phyloP scores from a whole-genome alignment of 1,140 invertebrate species.

The Cyclargus thomasi region DNA sequence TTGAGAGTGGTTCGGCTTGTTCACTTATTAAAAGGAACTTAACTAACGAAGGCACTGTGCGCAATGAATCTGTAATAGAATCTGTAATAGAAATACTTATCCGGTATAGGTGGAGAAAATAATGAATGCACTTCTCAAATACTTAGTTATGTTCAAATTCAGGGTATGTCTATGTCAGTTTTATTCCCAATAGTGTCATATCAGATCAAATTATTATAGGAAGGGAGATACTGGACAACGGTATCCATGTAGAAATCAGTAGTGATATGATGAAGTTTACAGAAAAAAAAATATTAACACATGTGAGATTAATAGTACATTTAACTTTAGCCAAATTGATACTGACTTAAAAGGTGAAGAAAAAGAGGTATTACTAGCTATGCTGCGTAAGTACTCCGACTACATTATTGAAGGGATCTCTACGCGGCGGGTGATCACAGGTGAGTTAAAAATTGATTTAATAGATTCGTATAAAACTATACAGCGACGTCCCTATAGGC shows the following conservation, averaged over 20 bases:
- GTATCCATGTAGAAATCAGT: slow-evolving; percentile 22
- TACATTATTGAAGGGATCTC: slow-evolving; percentile 24
- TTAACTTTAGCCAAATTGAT: slow-evolving; percentile 22
- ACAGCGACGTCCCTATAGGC: slow-evolving; percentile 22
- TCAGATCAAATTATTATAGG: slow-evolving; percentile 27
- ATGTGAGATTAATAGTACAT: not conserved
- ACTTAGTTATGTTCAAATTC: slow-evolving; percentile 19
- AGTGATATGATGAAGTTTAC: slow-evolving; percentile 21
- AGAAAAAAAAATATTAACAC: slow-evolving; percentile 15
- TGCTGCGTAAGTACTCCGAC: slow-evolving; percentile 19
- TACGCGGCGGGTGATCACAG: slow-evolving; percentile 10
- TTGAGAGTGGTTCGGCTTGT: not conserved
- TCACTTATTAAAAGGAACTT: slow-evolving; percentile 2
- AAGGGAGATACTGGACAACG: slow-evolving; percentile 15
- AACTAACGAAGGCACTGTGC: slow-evolving; percentile 21
- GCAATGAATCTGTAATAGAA: slow-evolving; percentile 22
- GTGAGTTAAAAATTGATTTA: slow-evolving; percentile 20
- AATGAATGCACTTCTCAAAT: slow-evolving; percentile 18
- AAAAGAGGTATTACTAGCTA: slow-evolving; percentile 8
- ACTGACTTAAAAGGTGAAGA: slow-evolving; percentile 23
- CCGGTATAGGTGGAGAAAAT: slow-evolving; percentile 24
- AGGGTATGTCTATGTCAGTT: slow-evolving; percentile 18
- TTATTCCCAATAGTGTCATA: slow-evolving; percentile 27
- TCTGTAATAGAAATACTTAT: no score
- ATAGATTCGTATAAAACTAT: slow-evolving; percentile 25